phyloP scores from a whole-genome alignment of 2,888 invertebrate species.

The Hydropsyche betteni region DNA sequence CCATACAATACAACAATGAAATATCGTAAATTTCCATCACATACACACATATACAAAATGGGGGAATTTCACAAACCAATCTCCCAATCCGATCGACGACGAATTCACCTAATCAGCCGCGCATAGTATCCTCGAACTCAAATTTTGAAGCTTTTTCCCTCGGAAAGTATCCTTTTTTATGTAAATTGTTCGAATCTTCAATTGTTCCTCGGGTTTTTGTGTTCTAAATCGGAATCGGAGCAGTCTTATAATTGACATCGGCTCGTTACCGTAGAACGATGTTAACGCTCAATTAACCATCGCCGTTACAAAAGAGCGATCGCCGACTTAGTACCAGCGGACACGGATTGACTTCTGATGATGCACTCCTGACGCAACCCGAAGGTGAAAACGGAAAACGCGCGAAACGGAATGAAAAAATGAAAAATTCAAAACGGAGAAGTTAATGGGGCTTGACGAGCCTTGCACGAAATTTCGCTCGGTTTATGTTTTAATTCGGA shows the following conservation, averaged over 20 bases:
- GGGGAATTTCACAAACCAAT: too few species aligned
- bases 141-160: too few species aligned
- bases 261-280: conserved; percentile 1
- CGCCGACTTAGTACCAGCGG: conserved; percentile 33
- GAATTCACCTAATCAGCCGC: too few species aligned
- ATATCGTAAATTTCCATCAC: not conserved
- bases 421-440: not conserved
- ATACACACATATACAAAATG: too few species aligned
- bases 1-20: conserved; percentile 7
- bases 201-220: too few species aligned
- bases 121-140: too few species aligned
- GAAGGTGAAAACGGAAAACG: not conserved
- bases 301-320: conserved; percentile 36
- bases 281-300: conserved; percentile 37
- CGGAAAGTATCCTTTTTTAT: too few species aligned
- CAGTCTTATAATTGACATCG: conserved; percentile 29
- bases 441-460: too few species aligned
- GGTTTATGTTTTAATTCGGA: too few species aligned
- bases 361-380: conserved; percentile 30
- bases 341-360: conserved; percentile 33
- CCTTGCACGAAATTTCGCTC: too few species aligned
- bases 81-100: too few species aligned
- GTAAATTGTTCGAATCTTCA: too few species aligned
- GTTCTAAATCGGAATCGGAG: not conserved
- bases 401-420: conserved; percentile 22